These are phyloP conservation scores for Acronicta leporina DNA, from an alignment of 2,888 invertebrate species.

Conservation along the genomic window DNA sequence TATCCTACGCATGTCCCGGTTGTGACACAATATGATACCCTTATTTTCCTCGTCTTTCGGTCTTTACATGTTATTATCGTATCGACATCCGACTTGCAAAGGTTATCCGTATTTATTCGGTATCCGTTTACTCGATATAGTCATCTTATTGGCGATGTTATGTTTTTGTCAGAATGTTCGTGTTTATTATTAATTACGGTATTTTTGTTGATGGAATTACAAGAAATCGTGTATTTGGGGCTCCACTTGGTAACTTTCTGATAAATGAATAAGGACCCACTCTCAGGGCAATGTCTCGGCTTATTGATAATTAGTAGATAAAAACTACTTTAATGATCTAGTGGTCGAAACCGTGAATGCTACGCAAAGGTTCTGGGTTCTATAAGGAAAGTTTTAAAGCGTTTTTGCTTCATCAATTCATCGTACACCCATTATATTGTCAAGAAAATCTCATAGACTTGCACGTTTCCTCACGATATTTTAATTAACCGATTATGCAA, in stretches of 20 bases:
- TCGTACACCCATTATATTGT: too few species aligned
- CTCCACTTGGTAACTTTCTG: neutral
- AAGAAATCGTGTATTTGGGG: constrained; percentile 15
- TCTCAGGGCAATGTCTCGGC: too few species aligned
- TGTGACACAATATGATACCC: constrained; percentile 79
- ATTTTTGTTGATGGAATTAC: constrained; percentile 2
- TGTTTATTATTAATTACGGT: constrained; percentile 12
- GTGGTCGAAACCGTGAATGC: too few species aligned
- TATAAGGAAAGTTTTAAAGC: too few species aligned
- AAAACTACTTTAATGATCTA: too few species aligned
- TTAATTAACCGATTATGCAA: too few species aligned
- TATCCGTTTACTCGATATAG: constrained; percentile 46
- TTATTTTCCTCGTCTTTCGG: constrained; percentile 73
- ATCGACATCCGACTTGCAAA: constrained; percentile 69
- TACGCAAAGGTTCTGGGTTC: too few species aligned
- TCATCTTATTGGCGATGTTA: constrained; percentile 36
- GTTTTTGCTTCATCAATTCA: too few species aligned
- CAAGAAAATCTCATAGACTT: too few species aligned
- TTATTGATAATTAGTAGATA: too few species aligned
- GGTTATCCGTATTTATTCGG: constrained; percentile 59
- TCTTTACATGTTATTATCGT: constrained; percentile 78
- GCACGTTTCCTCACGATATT: too few species aligned
- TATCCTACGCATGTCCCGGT: constrained; percentile 72
- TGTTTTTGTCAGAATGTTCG: constrained; percentile 24
- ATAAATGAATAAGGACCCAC: too few species aligned